Percentiles rank a stretch among this genome's conserved stretches.
Conservation (phyloP, 2,888 invertebrate species). For the Geotrupes spiniger region DNA sequence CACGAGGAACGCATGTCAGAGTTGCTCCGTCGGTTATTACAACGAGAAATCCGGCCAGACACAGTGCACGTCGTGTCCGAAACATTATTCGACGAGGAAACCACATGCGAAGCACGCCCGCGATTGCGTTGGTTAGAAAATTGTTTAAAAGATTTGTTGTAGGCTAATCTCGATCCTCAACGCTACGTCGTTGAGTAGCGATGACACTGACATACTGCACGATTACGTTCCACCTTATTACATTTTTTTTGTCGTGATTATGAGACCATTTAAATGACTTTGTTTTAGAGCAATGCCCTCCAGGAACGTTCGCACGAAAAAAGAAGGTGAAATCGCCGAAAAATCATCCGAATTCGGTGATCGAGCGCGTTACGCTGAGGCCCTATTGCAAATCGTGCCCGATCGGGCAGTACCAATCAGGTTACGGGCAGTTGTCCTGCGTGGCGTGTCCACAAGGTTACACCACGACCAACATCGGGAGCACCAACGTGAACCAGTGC, state of each 20-base stretch:
- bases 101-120: constrained; percentile 48
- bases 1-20: constrained; percentile 54
- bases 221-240: too few species aligned
- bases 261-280: background rate
- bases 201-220: too few species aligned
- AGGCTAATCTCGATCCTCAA: too few species aligned
- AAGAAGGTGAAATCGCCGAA: constrained; percentile 39
- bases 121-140: constrained; percentile 57
- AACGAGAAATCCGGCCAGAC: constrained; percentile 56
- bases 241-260: background rate
- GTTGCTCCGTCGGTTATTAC: constrained; percentile 60
- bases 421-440: constrained; percentile 58
- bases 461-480: constrained; percentile 50
- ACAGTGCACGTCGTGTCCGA: constrained; percentile 58
- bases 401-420: constrained; percentile 59
- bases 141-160: too few species aligned
- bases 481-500: constrained; percentile 49
- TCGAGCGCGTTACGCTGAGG: constrained; percentile 51
- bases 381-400: constrained; percentile 59
- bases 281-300: constrained; percentile 54
- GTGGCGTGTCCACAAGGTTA: constrained; percentile 56
- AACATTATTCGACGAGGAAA: constrained; percentile 56
- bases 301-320: constrained; percentile 53
- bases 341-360: constrained; percentile 33
- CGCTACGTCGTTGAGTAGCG: too few species aligned